Base-by-base conservation (phyloP, 2,888 invertebrate genomes). In the Drosophila leonis region DNA sequence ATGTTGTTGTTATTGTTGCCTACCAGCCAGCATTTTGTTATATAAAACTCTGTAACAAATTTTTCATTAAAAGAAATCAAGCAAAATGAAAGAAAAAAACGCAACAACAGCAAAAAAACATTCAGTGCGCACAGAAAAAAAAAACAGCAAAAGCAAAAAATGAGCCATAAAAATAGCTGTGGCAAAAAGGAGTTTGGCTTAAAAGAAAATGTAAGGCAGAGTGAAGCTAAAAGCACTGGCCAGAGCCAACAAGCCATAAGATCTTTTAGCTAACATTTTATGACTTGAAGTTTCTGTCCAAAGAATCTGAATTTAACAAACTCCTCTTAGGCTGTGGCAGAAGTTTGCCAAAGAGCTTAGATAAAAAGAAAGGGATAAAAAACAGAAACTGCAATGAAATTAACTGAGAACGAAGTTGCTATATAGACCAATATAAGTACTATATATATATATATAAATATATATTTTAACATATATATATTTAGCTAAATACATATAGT, bases 21-120 rank as follows among this genome's bases (percentile, higher is more conserved):
- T 54, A 65, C 56, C 54, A 71, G 72, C 83, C 75, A 78, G 84
- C 83, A 84, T 88, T 88, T 82, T 81, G 87, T 85, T 89, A 89
- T 75, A 89, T 89, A 87, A 89, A 89, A 84, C 66, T 84, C 51
- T 89, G 88, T 75, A 82, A 89, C 84, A 85, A 85, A 85, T 85
- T 85, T 85, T 85, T 89, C 90, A 85, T 85, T 89, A 85, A 85
- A 89, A 89, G 88, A 85, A 85, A 85, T 85, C 84, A 82, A 89
- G 84, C 73, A 75, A 74, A 86, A 73, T 75, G 62, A 67, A 60
- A 51, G 31, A 49, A 62, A 65, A 65, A 63, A 79, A 42, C 24
- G 48, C 29, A 59, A 20, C 29, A 51, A 4, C 29, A 41, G 20
- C 29, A 41, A 52, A 57, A 68, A 41, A 37, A 42, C 20, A 33